These are phyloP conservation scores for Montipora foliosa DNA, from an alignment of 64 coral and sea anemone genomes.

Conservation along the genomic window DNA sequence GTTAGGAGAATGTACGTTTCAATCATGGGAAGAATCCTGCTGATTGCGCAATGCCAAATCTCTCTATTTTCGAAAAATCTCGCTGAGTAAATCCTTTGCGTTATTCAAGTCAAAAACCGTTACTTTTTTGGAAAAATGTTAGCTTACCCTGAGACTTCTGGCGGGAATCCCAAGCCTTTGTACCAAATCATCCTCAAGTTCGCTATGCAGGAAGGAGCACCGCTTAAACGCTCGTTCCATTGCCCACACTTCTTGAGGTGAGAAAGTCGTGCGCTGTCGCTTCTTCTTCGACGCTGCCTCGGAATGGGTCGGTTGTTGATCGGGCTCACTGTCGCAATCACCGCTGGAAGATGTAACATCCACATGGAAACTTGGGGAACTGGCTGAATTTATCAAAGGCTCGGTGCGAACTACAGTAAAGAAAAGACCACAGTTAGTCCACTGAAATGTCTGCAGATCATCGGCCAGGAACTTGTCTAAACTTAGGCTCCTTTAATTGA, in stretches of 20 bases:
- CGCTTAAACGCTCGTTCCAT: constrained; percentile 12
- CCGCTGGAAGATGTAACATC: neutral
- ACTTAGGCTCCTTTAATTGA: too few species aligned
- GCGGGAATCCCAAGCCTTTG: neutral
- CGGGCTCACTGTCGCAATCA: neutral
- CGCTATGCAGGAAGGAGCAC: neutral
- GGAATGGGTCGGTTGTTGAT: neutral
- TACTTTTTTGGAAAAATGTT: too few species aligned
- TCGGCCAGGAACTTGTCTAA: neutral
- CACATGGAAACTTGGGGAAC: neutral
- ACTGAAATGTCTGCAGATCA: too few species aligned
- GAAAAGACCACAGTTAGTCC: neutral
- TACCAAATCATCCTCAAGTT: neutral
- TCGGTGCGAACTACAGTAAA: neutral
- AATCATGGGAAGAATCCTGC: too few species aligned
- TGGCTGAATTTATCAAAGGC: neutral
- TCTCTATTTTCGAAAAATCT: too few species aligned
- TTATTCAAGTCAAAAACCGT: too few species aligned
- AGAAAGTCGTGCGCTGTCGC: constrained; percentile 32
- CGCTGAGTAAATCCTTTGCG: too few species aligned
- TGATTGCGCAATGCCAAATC: too few species aligned
- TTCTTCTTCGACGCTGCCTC: neutral
- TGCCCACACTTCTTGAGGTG: neutral
- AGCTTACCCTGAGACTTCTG: neutral
- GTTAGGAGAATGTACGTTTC: too few species aligned